Evolutionary conservation across 1,140 invertebrate species (phyloP).

Genomic region (Calliphora vicina): DNA sequence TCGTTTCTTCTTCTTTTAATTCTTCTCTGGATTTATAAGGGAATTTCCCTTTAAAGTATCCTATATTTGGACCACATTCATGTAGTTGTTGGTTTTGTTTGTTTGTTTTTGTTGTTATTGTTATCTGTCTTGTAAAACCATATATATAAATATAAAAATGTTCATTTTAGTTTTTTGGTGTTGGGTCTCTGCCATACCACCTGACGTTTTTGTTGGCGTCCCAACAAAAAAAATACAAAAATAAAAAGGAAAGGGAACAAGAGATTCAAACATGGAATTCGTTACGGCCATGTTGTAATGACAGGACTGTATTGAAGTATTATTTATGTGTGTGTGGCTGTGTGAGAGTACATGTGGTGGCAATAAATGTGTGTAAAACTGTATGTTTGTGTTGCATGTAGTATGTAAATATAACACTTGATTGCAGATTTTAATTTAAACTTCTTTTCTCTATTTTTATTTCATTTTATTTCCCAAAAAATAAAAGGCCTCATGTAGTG

Average conservation of each 20-base stretch:
- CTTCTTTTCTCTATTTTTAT: conserved; percentile 6
- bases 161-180: not conserved
- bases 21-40: not conserved
- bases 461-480: not conserved
- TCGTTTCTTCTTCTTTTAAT: not conserved
- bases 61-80: not conserved
- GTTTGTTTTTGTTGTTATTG: not conserved
- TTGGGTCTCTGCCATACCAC: not conserved
- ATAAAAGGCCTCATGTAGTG: not conserved
- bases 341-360: not conserved
- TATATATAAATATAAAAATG: not conserved
- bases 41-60: not conserved
- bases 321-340: not conserved
- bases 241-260: not conserved
- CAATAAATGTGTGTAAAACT: not conserved
- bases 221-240: not conserved
- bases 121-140: conserved; percentile 5
- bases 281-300: not conserved
- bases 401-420: conserved; percentile 10
- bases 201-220: not conserved
- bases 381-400: not conserved
- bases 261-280: not conserved
- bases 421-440: conserved; percentile 14
- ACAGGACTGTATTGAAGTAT: not conserved
- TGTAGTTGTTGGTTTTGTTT: not conserved